phyloP scores from a whole-genome alignment of 2,113 vertebrate genomes.

The Sterna hirundo region DNA sequence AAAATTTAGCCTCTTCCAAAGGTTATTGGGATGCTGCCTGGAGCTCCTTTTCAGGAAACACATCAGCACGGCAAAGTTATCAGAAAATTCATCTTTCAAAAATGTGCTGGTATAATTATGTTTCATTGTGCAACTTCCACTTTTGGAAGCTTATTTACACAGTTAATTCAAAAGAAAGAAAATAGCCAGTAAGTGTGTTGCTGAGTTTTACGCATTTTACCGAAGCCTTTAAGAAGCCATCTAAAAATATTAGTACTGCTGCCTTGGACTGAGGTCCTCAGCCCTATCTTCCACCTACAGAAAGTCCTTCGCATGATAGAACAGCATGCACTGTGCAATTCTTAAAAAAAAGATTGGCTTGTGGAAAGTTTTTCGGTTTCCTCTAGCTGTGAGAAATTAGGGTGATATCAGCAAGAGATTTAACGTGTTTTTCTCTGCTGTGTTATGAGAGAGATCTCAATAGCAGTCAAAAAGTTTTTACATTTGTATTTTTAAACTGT shows the following conservation, averaged over 20 bases:
- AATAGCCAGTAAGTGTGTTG: background rate
- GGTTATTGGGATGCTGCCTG: background rate
- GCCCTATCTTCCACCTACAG: background rate
- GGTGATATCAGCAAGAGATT: background rate
- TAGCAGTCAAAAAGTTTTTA: background rate
- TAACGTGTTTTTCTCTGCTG: background rate
- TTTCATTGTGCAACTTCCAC: background rate
- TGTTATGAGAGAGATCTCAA: background rate
- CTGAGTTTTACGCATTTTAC: background rate
- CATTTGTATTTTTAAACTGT: background rate
- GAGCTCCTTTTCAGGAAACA: background rate
- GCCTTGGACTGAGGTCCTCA: background rate
- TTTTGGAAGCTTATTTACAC: background rate
- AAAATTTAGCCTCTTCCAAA: background rate
- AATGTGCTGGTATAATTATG: background rate
- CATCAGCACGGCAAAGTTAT: background rate
- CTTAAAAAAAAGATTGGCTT: background rate
- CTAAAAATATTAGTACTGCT: background rate
- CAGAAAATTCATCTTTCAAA: background rate
- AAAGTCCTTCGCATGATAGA: background rate
- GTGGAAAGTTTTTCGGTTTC: background rate
- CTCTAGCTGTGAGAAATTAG: background rate
- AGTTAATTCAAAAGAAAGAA: background rate
- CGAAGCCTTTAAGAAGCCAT: background rate
- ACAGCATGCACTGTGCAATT: background rate